phyloP scores from a whole-genome alignment of 2,113 vertebrate genomes.

The Calcarius ornatus region DNA sequence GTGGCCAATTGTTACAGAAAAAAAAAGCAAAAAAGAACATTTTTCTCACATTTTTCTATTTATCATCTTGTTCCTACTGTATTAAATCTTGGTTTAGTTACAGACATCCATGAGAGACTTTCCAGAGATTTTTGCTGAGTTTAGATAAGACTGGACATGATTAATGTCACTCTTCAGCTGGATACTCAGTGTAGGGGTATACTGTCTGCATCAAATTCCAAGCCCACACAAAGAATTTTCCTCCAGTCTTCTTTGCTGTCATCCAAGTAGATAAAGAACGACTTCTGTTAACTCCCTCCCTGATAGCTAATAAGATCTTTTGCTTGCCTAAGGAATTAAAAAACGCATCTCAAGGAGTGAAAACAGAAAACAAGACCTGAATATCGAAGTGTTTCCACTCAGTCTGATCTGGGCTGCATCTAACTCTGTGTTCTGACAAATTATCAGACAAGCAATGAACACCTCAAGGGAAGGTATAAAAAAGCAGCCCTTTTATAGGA shows the following conservation, averaged over 20 bases:
- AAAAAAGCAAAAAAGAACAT: neutral
- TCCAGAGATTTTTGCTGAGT: neutral
- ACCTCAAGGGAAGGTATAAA: neutral
- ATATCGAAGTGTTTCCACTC: neutral
- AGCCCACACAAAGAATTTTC: neutral
- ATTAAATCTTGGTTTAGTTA: neutral
- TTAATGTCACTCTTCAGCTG: neutral
- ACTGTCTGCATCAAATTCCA: neutral
- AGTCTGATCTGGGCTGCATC: neutral
- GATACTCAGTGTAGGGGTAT: neutral
- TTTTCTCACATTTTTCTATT: neutral
- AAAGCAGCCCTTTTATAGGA: neutral
- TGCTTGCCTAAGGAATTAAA: neutral
- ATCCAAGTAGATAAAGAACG: neutral
- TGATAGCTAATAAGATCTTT: neutral
- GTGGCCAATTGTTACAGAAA: neutral
- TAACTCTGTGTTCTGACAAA: neutral
- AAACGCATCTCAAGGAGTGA: neutral
- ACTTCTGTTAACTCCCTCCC: neutral
- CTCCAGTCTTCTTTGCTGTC: neutral
- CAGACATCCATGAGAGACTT: neutral
- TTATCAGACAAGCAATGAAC: neutral
- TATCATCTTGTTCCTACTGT: neutral
- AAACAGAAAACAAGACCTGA: neutral
- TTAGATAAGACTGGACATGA: conserved; percentile 21